Evolutionary conservation across 2,888 invertebrate species (phyloP).

Genomic region (Tillus elongatus): DNA sequence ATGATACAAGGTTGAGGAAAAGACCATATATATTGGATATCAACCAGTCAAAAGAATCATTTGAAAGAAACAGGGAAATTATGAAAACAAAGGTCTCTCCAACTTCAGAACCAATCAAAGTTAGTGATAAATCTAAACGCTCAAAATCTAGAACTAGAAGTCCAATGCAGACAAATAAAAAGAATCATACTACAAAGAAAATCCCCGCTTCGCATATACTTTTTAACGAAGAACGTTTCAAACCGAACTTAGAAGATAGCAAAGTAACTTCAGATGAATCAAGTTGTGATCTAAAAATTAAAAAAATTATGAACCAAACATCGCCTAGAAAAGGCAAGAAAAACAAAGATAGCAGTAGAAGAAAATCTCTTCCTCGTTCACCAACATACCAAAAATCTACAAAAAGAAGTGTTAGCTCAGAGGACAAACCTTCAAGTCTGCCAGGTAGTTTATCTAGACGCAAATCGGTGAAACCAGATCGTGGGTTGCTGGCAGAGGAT

Average conservation of each 20-base stretch:
- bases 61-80: no score
- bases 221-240: conserved; percentile 13
- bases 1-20: no score
- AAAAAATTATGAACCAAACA: conserved; percentile 25
- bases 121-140: conserved; percentile 36
- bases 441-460: conserved; percentile 52
- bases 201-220: no score
- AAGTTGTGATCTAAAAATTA: conserved; percentile 32
- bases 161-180: conserved; percentile 36
- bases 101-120: no score
- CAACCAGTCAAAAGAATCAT: no score
- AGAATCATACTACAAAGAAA: conserved; percentile 18
- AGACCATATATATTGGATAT: no score
- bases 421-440: conserved; percentile 37
- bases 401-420: conserved; percentile 29
- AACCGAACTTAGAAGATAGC: conserved; percentile 18
- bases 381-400: conserved; percentile 43
- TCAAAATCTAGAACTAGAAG: conserved; percentile 37
- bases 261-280: conserved; percentile 43
- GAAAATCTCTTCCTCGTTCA: conserved; percentile 55
- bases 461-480: conserved; percentile 46
- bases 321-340: conserved; percentile 55
- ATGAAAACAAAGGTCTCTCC: no score
- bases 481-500: conserved; percentile 38
- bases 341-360: conserved; percentile 54